Conservation (phyloP, 2,113 vertebrate genomes). For the Prionailurus viverrinus region DNA sequence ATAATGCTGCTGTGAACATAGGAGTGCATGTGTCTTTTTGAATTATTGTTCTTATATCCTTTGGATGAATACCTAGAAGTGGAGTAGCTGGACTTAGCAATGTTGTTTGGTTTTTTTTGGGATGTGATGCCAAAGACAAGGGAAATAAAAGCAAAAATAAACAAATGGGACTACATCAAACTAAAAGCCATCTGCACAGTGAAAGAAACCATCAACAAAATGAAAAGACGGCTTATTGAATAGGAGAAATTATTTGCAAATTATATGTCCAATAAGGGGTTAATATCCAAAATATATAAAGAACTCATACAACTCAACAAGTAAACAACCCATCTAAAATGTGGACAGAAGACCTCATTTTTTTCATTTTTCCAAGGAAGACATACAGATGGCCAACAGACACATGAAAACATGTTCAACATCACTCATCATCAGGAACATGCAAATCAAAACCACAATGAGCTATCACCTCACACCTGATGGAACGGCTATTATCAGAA, state of each 20-base stretch:
- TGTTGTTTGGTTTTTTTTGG: not conserved
- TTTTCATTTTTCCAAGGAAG: not conserved
- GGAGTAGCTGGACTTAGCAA: not conserved
- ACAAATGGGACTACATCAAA: not conserved
- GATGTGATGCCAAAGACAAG: not conserved
- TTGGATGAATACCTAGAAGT: not conserved
- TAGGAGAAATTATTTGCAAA: not conserved
- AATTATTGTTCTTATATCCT: not conserved
- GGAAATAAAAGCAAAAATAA: not conserved
- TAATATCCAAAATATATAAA: not conserved
- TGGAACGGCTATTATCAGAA: not conserved
- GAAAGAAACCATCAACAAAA: not conserved
- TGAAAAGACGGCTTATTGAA: not conserved
- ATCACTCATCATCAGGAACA: not conserved
- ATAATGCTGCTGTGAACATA: not conserved
- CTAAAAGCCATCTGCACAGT: not conserved
- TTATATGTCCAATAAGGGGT: not conserved
- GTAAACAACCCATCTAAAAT: not conserved
- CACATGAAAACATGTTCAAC: not conserved
- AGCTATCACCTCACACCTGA: not conserved
- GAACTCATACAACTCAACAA: not conserved
- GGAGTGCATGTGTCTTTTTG: not conserved
- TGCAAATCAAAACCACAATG: not conserved
- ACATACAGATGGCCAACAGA: not conserved
- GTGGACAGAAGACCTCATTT: not conserved